Conservation (phyloP, 2,113 vertebrate species). For the Cettia cetti region DNA sequence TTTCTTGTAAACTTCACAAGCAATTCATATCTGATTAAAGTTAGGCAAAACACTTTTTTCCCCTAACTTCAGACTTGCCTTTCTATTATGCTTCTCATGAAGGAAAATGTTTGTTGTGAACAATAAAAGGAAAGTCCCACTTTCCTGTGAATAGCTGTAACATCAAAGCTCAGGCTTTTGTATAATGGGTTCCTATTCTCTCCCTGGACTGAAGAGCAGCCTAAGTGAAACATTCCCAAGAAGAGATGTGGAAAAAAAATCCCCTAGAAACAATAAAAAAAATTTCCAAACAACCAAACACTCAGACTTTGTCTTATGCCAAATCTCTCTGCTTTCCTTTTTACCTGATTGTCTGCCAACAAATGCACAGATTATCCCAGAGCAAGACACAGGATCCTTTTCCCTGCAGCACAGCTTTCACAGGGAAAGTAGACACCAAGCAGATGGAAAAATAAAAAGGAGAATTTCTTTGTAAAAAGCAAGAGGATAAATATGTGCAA, state of each 20-base stretch:
- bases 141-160: slow-evolving; percentile 11
- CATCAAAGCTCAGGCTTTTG: slow-evolving; percentile 25
- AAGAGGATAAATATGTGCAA: neutral
- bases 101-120: slow-evolving; percentile 49
- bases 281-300: neutral
- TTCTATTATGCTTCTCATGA: neutral
- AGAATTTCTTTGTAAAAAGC: neutral
- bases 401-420: neutral
- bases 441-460: neutral
- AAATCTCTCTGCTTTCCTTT: neutral
- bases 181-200: neutral
- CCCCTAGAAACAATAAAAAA: neutral
- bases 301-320: neutral
- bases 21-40: slow-evolving; percentile 16
- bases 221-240: slow-evolving; percentile 15
- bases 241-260: neutral
- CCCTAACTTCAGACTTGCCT: neutral
- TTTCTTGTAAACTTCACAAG: neutral
- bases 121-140: slow-evolving; percentile 49
- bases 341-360: slow-evolving; percentile 2
- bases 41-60: neutral
- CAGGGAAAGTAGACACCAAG: neutral
- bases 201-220: neutral
- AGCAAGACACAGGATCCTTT: neutral
- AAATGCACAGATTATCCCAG: neutral